Evolutionary conservation across 2,797 vertebrate genomes (phyloP), one percentile per base, ranked within the genome.

Genomic region (Podargus strigoides): DNA sequence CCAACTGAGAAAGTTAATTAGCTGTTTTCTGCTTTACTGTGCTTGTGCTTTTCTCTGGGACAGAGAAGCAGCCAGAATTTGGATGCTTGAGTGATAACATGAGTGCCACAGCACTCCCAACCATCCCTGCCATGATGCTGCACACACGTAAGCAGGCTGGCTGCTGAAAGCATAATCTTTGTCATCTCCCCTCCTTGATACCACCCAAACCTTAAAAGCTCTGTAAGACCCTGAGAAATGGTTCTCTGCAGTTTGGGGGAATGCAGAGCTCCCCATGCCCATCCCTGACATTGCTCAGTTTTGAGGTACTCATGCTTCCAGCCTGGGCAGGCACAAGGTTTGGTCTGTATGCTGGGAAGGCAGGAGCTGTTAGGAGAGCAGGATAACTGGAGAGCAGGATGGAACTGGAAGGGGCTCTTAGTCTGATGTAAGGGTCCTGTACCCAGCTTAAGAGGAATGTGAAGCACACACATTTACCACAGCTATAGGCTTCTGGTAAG

Each of bases 1-100:
- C 68, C 64, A 93, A 85, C 39, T 70, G 75, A 76, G 78, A 74
- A 85, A 91, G 75, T 74, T 92, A 92, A 89, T 92, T 92, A 92
- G 73, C 62, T 79, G 52, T 37, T 93, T 95, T 64, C 81, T 80
- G 52, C 41, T 83, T 89, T 77, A 44, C 68, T 59, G 28, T 74
- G 34, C 52, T 77, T 85, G 9, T 56, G n/a, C 16, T n/a, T 84
- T 87, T 80, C 36, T 81, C 24, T 88, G 46, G 72, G 56, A 70
- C 23, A 75, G 63, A 77, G 56, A 85, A 83, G 14, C 22, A 91
- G 46, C 13, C 55, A 46, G 72, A 60, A 85, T 50, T 67, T 0
- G 0, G 64, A 70, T 30, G 55, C 4, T n/a, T 41, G 14, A 66
- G 8, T 73, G 67, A 73, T 24, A 81, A 66, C 16, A 24, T 14